Evolutionary conservation across 2,888 invertebrate genomes (phyloP), one percentile per base, ranked within the genome.

Genomic region (Geotrupes spiniger): DNA sequence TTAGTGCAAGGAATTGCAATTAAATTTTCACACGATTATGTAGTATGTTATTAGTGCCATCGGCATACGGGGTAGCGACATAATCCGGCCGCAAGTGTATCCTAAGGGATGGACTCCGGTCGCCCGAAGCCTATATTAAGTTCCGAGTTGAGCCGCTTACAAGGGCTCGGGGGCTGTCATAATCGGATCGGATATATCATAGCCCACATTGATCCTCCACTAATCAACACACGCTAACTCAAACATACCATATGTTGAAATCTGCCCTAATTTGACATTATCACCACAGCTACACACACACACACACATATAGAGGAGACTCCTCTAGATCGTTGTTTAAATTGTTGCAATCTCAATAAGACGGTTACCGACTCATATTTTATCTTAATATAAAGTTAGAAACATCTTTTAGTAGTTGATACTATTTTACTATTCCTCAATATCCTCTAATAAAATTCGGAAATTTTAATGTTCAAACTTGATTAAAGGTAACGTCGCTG

Each of bases 81-180:
- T 58, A 58, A 58, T 53, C 57, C 52, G 31, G 33, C 54, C 54
- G 42, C 52, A 52, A 54, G 51, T 53, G 57, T 53, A 53, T 55
- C 55, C 57, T 53, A 33, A 49, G 55, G 55, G 55, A 58, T 58
- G 46, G 36, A 51, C 31, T 55, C 52, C 49, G 42, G 52, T 49
- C 44, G 49, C 49, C 57, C 54, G 52, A 53, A 60, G 57, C 58
- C 58, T 54, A 61, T 62, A 61, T 61, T 60, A 62, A 59, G 58
- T 53, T 56, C 58, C 52, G 51, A 52, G 55, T 54, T 62, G 62
- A 62, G 62, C 62, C 59, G 62, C 62, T 62, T 62, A 62, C 49
- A 47, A 42, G 46, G 54, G 57, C 54, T 57, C 54, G 56, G 54
- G 53, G 53, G 45, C 57, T 56, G 56, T 59, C 55, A 57, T 60